Evolutionary conservation across 2,113 vertebrate genomes (phyloP), one percentile per base, ranked within the genome.

Genomic region (Spizaetus ornatus): DNA sequence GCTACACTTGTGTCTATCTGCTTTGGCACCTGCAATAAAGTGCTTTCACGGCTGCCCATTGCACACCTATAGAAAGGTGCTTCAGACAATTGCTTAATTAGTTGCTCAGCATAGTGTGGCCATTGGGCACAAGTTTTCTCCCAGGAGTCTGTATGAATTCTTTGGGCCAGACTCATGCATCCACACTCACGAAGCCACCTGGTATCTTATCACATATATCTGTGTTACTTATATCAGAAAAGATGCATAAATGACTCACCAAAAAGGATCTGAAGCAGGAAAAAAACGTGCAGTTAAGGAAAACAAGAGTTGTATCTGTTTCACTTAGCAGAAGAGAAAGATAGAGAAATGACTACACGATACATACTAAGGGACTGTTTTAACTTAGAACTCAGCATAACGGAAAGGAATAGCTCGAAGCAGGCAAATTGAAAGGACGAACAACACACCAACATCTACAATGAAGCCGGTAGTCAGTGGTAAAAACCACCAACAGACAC

Each of bases 281-380:
- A 84, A 47, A 71, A 93, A 86, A 81, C 0, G 0, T 0, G 0
- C 13, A 48, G 27, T 34, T 62, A 43, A 78, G 59, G 45, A 77
- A 72, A 72, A 23, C 6, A 63, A 85, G 31, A 50, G 26, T 31
- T 88, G 14, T 42, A 32, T 47, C 18, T 59, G 20, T 55, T 80
- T 40, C 2, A 3, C 14, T 74, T 66, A 67, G 21, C 19, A 62
- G 47, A 71, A 81, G 81, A 79, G 7, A 76, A 50, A 86, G 36
- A 66, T 1, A 21, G 32, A 71, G 50, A 86, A 82, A 53, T 38
- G 13, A 88, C 21, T 53, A 40, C 10, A 56, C 21, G 48, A 10
- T 43, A 58, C 2, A 1, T 31, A 70, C 14, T 47, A 62, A 70
- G 63, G 34, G 48, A 92, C 17, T 83, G 16, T 14, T 77, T 38